Evolutionary conservation across 2,888 invertebrate species (phyloP).

Genomic region (Lissocephala sabroskyi): DNA sequence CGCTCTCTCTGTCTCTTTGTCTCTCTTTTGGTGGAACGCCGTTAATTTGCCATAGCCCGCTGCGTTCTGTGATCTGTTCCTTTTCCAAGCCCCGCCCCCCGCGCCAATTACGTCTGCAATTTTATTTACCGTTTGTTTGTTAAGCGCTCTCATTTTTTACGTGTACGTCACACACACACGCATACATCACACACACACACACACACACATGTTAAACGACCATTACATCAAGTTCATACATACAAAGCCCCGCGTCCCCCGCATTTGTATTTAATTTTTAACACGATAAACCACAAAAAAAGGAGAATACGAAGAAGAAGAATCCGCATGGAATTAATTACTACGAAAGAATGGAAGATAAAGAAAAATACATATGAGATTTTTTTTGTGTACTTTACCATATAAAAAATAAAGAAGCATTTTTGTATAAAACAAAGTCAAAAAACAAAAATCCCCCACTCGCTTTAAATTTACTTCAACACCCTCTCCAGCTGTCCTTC

Average conservation of each 20-base stretch:
- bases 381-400: constrained; percentile 45
- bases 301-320: constrained; percentile 26
- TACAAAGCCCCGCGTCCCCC: constrained; percentile 48
- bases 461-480: constrained; percentile 45
- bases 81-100: background rate
- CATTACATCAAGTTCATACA: constrained; percentile 33
- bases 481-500: constrained; percentile 69
- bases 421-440: constrained; percentile 71
- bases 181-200: constrained; percentile 27
- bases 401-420: constrained; percentile 67
- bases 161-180: constrained; percentile 36
- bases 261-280: constrained; percentile 60
- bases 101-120: background rate
- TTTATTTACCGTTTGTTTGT: constrained; percentile 50
- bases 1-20: background rate
- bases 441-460: constrained; percentile 14
- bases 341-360: constrained; percentile 23
- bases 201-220: constrained; percentile 19
- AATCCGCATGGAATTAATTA: constrained; percentile 9
- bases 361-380: constrained; percentile 46
- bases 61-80: constrained; percentile 22
- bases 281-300: constrained; percentile 40
- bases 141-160: constrained; percentile 66
- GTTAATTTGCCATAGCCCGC: constrained; percentile 64
- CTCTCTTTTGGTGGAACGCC: constrained; percentile 18